Base-by-base conservation (phyloP, 1,140 invertebrate genomes). In the Drosophila takahashii region DNA sequence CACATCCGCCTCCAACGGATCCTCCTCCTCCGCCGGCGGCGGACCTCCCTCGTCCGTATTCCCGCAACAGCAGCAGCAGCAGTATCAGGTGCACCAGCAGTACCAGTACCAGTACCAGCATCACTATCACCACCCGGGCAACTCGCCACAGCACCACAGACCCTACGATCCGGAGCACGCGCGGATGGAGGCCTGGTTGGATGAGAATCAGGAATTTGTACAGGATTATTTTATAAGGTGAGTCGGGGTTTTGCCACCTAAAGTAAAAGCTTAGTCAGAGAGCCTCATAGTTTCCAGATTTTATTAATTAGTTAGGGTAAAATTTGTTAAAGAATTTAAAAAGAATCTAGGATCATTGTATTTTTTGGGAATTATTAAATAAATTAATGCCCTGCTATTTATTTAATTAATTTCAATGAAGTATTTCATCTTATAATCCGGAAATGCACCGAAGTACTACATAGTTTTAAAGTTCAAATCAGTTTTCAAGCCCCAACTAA, bases 151-250 rank as follows among this genome's bases (percentile, higher is more conserved):
- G 52, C 86, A 77, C 48, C 86, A 93, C 90, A 91, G 93, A 92
- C 93, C 93, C 90, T 97, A 97, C 92, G 96, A 97, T 92, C 95
- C 96, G 34, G 96, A 97, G 92, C 97, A 96, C 92, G 96, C 96
- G 11, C 94, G 95, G 42, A 97, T 97, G 92, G 97, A 98, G 92
- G 95, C 97, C 66, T 99, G 98, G 98, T 95, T 99, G 50, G 98
- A 99, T 93, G 97, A 98, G 91, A 97, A 99, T 93, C 97, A 97
- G 61, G 97, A 98, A 91, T 99, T 99, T 92, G 96, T 97, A 59
- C 96, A 98, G 89, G 97, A 98, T 92, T 99, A 99, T 93, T 98
- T 99, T 92, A 94, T 98, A 81, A 96, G 97, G 96, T 97, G 84
- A 92, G 85, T 51, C 2, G 27, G 8, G 41, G 2, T 16, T 5